These are phyloP conservation scores for Lamellibrachia satsuma DNA, from an alignment of 2,888 invertebrate species.

Conservation along the genomic window DNA sequence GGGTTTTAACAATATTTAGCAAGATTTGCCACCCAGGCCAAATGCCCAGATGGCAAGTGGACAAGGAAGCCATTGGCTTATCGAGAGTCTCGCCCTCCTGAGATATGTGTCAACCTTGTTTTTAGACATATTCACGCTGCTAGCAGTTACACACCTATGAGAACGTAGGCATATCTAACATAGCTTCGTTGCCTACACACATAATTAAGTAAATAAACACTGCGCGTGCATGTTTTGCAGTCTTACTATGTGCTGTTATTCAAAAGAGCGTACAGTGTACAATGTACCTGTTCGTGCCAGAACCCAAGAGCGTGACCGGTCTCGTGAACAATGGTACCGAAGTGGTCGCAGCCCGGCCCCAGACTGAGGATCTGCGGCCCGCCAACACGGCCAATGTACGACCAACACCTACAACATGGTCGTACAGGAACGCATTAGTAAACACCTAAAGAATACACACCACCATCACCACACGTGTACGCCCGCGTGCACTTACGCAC, in stretches of 20 bases:
- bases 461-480: background rate
- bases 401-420: conserved; percentile 55
- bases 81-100: too few species aligned
- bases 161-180: background rate
- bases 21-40: too few species aligned
- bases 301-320: conserved; percentile 57
- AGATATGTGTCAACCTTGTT: too few species aligned
- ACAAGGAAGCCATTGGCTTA: too few species aligned
- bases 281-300: conserved; percentile 60
- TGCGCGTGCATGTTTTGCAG: background rate
- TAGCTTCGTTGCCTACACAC: background rate
- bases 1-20: too few species aligned
- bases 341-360: conserved; percentile 55
- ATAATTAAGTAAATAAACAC: conserved; percentile 12
- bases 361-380: conserved; percentile 55
- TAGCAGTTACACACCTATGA: too few species aligned
- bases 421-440: background rate
- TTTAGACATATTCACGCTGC: too few species aligned
- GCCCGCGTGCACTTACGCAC: background rate
- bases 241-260: background rate
- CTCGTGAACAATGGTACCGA: conserved; percentile 59
- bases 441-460: background rate
- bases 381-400: conserved; percentile 53
- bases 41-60: too few species aligned
- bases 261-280: background rate